phyloP scores from a whole-genome alignment of 2,888 invertebrate species.

The Campaea margaritaria region DNA sequence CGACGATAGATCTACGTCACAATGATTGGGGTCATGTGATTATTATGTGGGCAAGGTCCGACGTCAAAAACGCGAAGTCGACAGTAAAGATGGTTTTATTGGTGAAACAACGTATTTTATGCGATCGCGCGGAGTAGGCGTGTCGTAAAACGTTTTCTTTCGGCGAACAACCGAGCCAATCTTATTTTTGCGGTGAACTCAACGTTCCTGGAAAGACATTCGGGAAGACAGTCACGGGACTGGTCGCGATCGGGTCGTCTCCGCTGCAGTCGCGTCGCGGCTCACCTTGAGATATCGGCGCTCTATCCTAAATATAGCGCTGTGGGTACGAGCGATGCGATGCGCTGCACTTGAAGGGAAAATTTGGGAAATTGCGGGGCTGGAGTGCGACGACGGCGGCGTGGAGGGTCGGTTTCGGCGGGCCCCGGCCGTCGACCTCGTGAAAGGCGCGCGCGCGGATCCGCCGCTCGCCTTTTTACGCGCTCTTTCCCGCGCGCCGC shows the following conservation, averaged over 20 bases:
- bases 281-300: slow-evolving; percentile 59
- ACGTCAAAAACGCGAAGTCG: slow-evolving; percentile 55
- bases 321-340: slow-evolving; percentile 46
- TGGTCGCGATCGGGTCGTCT: slow-evolving; percentile 24
- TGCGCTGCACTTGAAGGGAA: slow-evolving; percentile 37
- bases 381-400: slow-evolving; percentile 39
- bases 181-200: slow-evolving; percentile 67
- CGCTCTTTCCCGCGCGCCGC: slow-evolving; percentile 75
- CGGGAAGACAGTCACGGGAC: slow-evolving; percentile 44
- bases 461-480: slow-evolving; percentile 82
- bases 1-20: background rate
- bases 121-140: slow-evolving; percentile 65
- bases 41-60: slow-evolving; percentile 57
- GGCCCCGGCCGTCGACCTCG: slow-evolving; percentile 82
- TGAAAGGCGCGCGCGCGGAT: slow-evolving; percentile 79
- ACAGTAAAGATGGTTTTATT: slow-evolving; percentile 70
- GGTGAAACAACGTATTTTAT: slow-evolving; percentile 59
- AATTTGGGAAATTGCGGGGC: slow-evolving; percentile 63
- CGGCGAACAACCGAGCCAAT: slow-evolving; percentile 52
- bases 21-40: slow-evolving; percentile 57
- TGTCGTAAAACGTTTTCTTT: slow-evolving; percentile 71
- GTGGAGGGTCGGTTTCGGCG: slow-evolving; percentile 71
- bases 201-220: slow-evolving; percentile 61
- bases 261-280: slow-evolving; percentile 35
- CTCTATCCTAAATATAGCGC: slow-evolving; percentile 57